Base-by-base conservation (phyloP, 2,113 vertebrate genomes). In the Colistium nudipinnis region DNA sequence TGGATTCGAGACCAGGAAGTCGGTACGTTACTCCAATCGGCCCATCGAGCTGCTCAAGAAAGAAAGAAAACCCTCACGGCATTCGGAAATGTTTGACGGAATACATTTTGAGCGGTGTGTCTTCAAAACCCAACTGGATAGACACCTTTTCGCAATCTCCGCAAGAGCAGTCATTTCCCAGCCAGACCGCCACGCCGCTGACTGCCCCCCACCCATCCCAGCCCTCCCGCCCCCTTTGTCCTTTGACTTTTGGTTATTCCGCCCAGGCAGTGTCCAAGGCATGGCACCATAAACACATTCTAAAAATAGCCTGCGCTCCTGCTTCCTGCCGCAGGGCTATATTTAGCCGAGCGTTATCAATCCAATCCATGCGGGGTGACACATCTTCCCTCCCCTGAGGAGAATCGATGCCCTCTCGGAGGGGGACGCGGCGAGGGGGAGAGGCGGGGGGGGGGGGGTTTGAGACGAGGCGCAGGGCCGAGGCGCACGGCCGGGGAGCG, bases 311-410 rank as follows among this genome's bases (percentile, higher is more conserved):
- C 56, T 69, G 61, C 28, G 70, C 68, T 24, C 39, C 62, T 61
- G 67, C 85, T 82, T 87, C 81, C 86, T 90, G 89, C 88, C 78
- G 90, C 90, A 92, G 86, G 82, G 83, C 85, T 93, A 92, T 89
- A 86, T 93, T 88, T 92, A 92, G 90, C 78, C 70, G 68, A 6
- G 38, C 62, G 55, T 93, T 92, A 92, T 93, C 89, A 90, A 91
- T 92, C 82, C 84, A 75, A 84, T 89, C 79, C 56, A 20, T 65
- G 53, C 70, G 57, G 78, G 80, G 80, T 90, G 92, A 93, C 89
- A 89, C 84, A 68, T 80, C 65, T 59, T 63, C 70, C 79, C 80
- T 77, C 84, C 74, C 69, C 16, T 1, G 66, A 68, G 70, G 69
- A 78, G 78, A 85, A 91, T 87, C 89, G 64, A 82, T 88, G 87